Evolutionary conservation across 2,888 invertebrate species (phyloP).

Genomic region (Latrodectus hesperus): DNA sequence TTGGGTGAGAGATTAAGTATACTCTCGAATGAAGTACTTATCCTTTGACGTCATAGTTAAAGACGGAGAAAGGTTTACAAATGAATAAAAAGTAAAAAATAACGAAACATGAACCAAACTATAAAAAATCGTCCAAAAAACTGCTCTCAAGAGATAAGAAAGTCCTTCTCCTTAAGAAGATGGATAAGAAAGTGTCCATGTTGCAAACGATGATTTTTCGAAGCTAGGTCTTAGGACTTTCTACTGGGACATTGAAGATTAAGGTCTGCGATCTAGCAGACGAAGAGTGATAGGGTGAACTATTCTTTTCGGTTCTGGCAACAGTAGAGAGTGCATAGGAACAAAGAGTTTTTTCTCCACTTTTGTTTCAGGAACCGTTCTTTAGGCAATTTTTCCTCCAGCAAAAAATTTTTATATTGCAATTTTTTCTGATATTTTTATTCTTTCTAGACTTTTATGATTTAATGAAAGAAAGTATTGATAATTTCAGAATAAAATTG

Average conservation of each 20-base stretch:
- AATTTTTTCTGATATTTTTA: too few species aligned
- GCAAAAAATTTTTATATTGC: too few species aligned
- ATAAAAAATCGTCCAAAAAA: slow-evolving; percentile 45
- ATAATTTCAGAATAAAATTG: too few species aligned
- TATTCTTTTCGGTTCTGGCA: slow-evolving; percentile 32
- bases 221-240: slow-evolving; percentile 43
- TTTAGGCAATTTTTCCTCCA: slow-evolving; percentile 4
- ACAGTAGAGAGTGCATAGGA: neutral
- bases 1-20: slow-evolving; percentile 46
- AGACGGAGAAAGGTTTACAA: slow-evolving; percentile 50
- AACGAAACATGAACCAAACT: slow-evolving; percentile 37
- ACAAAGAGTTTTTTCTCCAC: slow-evolving; percentile 30
- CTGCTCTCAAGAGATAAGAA: slow-evolving; percentile 59
- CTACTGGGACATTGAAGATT: slow-evolving; percentile 63
- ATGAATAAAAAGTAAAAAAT: slow-evolving; percentile 53
- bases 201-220: slow-evolving; percentile 67
- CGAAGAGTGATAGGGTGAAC: slow-evolving; percentile 61
- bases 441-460: too few species aligned
- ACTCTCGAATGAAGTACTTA: slow-evolving; percentile 37
- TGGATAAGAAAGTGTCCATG: slow-evolving; percentile 63
- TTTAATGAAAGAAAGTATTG: too few species aligned
- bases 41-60: slow-evolving; percentile 51
- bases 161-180: slow-evolving; percentile 57
- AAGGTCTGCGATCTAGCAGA: slow-evolving; percentile 57
- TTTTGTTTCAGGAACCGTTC: slow-evolving; percentile 19